phyloP scores from a whole-genome alignment of 1,140 invertebrate species.

The Lepidotrigona ventralis region DNA sequence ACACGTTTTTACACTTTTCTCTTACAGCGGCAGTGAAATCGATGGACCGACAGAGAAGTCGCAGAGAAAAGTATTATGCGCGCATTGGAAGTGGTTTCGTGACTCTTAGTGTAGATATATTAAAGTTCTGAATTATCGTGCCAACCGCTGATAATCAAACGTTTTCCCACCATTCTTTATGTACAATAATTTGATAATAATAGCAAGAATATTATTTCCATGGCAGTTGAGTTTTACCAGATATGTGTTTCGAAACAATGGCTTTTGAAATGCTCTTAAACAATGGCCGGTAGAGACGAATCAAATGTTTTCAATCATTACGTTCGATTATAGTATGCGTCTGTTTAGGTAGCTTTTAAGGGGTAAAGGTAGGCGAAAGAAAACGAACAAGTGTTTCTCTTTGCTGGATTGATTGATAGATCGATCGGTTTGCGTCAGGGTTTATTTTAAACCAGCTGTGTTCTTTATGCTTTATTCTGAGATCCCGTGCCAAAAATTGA shows the following conservation, averaged over 20 bases:
- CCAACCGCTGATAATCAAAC: neutral
- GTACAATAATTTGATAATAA: neutral
- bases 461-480: slow-evolving; percentile 47
- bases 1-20: neutral
- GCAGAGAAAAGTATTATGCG: neutral
- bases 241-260: neutral
- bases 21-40: neutral
- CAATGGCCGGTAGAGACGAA: neutral
- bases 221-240: neutral
- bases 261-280: neutral
- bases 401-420: slow-evolving; percentile 56
- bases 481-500: slow-evolving; percentile 36
- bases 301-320: neutral
- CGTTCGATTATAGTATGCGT: neutral
- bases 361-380: slow-evolving; percentile 22
- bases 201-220: neutral
- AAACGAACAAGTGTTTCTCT: slow-evolving; percentile 39
- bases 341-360: slow-evolving; percentile 27
- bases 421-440: slow-evolving; percentile 54
- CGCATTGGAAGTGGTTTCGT: neutral
- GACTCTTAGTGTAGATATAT: neutral
- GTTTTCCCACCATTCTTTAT: neutral
- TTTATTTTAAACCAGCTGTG: slow-evolving; percentile 52
- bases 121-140: neutral
- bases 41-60: neutral